These are phyloP conservation scores for Liasis olivaceus DNA, from an alignment of 2,797 vertebrate genomes.

Conservation along the genomic window DNA sequence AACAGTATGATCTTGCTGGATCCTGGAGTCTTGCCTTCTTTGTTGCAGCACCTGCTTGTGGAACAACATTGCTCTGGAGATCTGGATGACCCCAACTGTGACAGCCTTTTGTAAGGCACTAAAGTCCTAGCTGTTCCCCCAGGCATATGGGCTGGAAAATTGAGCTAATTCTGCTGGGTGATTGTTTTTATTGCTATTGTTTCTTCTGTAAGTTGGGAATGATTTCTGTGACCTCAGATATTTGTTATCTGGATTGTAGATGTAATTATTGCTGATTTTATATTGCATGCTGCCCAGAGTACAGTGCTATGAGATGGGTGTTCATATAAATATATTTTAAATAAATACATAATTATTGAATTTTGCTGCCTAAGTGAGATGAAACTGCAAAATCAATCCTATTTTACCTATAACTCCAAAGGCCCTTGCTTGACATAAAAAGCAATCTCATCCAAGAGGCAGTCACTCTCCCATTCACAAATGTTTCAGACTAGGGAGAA, in stretches of 20 bases:
- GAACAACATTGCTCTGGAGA: neutral
- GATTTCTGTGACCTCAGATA: no score
- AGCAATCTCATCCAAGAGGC: no score
- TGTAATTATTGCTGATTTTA: no score
- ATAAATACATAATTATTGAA: neutral
- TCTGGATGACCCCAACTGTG: neutral
- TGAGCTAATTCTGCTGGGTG: no score
- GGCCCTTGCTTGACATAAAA: neutral
- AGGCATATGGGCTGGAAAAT: no score
- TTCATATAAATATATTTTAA: neutral
- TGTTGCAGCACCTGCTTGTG: neutral
- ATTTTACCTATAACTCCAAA: neutral
- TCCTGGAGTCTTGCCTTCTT: neutral
- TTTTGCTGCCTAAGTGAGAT: neutral
- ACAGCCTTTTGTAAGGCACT: neutral
- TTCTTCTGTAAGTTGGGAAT: no score
- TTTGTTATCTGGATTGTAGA: no score
- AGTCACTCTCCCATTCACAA: neutral
- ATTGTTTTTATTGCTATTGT: no score
- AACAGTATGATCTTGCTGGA: neutral
- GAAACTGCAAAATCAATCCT: neutral
- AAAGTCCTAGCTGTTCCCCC: neutral
- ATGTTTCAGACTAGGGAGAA: neutral
- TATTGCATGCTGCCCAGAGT: neutral
- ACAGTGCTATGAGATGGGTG: neutral